Conservation (phyloP, 2,113 vertebrate genomes). For the Sinocyclocheilus grahami region DNA sequence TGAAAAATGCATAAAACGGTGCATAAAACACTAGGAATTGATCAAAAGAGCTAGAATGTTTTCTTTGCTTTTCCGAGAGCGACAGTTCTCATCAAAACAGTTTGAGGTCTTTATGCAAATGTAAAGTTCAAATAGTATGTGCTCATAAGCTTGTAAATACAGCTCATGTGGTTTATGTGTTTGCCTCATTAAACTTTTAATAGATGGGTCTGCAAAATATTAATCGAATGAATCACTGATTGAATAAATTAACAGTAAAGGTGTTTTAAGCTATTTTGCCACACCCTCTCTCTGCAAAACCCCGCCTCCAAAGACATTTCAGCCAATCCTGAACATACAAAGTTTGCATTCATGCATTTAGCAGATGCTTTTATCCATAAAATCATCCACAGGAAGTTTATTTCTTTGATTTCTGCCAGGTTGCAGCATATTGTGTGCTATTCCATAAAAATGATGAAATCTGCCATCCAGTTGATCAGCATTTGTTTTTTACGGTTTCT, state of each 20-base stretch:
- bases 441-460: not conserved
- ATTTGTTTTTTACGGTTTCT: not conserved
- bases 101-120: conserved; percentile 10
- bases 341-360: not conserved
- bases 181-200: conserved; percentile 3
- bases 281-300: too few species aligned
- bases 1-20: not conserved
- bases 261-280: not conserved
- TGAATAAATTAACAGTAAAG: not conserved
- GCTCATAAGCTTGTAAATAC: not conserved
- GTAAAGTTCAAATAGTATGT: not conserved
- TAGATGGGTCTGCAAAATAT: not conserved
- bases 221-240: not conserved
- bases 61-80: not conserved
- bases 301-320: too few species aligned
- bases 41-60: conserved; percentile 1
- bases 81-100: not conserved
- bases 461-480: not conserved
- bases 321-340: not conserved
- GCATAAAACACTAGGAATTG: not conserved
- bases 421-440: not conserved
- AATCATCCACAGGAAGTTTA: not conserved
- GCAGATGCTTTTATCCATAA: not conserved
- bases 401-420: not conserved
- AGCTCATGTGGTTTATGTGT: not conserved